Percentiles rank a stretch among this genome's conserved stretches.
phyloP scores from a whole-genome alignment of 1,140 invertebrate species.

The Drosophila sproati region DNA sequence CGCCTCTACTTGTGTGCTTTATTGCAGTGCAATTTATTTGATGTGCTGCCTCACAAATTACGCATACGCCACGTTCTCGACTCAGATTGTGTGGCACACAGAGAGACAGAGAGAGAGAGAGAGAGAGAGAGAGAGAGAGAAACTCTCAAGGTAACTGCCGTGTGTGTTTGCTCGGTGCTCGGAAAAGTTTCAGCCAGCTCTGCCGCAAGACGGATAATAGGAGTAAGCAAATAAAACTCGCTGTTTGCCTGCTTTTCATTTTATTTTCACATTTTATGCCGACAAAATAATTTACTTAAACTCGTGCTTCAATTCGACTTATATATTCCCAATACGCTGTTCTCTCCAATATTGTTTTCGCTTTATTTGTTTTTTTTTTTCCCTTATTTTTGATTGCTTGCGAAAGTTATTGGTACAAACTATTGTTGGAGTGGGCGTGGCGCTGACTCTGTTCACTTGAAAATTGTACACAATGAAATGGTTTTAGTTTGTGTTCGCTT shows the following conservation, averaged over 20 bases:
- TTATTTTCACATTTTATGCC: background rate
- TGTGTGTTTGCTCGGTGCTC: conserved; percentile 1
- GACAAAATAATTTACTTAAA: conserved; percentile 52
- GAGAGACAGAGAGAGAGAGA: background rate
- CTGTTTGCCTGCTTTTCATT: background rate
- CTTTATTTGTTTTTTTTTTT: background rate
- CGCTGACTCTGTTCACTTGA: background rate
- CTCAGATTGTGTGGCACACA: conserved; percentile 24
- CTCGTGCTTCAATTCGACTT: conserved; percentile 36
- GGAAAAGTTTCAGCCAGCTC: conserved; percentile 21
- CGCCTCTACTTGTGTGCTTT: conserved; percentile 21
- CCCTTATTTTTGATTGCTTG: conserved; percentile 13
- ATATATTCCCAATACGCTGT: conserved; percentile 8
- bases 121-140: conserved; percentile 19
- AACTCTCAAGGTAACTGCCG: conserved; percentile 28
- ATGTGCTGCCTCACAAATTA: conserved; percentile 53
- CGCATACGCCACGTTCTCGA: conserved; percentile 43
- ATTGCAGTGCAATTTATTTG: conserved; percentile 56
- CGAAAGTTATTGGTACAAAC: conserved; percentile 17
- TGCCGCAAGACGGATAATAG: conserved; percentile 30
- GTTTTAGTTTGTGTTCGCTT: conserved; percentile 13
- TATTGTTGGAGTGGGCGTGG: conserved; percentile 2
- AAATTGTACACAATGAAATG: conserved; percentile 21
- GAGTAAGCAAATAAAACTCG: conserved; percentile 41
- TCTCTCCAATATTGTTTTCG: background rate